These are phyloP conservation scores for Drepana falcataria DNA, from an alignment of 2,888 invertebrate genomes.

Conservation along the genomic window DNA sequence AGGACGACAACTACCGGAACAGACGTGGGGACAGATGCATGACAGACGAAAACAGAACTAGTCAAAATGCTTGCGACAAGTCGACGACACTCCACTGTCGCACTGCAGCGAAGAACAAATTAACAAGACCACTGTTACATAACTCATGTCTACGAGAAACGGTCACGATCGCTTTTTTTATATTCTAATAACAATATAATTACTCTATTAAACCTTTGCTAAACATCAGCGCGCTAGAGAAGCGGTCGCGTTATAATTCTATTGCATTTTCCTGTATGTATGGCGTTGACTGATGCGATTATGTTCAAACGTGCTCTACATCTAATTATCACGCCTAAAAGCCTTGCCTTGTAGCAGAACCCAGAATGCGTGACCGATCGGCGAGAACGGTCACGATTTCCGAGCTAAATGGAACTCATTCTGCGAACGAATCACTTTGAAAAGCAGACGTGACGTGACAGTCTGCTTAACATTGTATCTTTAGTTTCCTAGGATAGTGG, in stretches of 20 bases:
- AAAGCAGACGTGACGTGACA: background rate
- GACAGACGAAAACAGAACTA: conserved; percentile 58
- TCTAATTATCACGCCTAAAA: background rate
- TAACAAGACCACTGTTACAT: background rate
- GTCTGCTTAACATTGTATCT: background rate
- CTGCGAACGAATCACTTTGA: background rate
- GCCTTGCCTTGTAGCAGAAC: background rate
- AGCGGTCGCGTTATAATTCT: background rate
- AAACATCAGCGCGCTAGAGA: background rate
- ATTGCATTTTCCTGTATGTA: background rate
- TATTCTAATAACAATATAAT: background rate
- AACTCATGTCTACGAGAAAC: conserved; percentile 1
- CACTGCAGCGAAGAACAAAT: background rate
- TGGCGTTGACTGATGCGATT: background rate
- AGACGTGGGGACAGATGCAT: conserved; percentile 52
- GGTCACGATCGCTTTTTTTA: background rate
- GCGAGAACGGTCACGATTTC: background rate
- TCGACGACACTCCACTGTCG: conserved; percentile 44
- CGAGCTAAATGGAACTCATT: background rate
- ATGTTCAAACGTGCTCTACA: background rate
- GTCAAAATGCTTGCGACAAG: conserved; percentile 43
- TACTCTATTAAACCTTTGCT: background rate
- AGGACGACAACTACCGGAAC: conserved; percentile 33
- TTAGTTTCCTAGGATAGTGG: background rate
- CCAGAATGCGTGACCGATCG: background rate